phyloP scores from a whole-genome alignment of 2,113 vertebrate genomes.

The Elaphurus davidianus region DNA sequence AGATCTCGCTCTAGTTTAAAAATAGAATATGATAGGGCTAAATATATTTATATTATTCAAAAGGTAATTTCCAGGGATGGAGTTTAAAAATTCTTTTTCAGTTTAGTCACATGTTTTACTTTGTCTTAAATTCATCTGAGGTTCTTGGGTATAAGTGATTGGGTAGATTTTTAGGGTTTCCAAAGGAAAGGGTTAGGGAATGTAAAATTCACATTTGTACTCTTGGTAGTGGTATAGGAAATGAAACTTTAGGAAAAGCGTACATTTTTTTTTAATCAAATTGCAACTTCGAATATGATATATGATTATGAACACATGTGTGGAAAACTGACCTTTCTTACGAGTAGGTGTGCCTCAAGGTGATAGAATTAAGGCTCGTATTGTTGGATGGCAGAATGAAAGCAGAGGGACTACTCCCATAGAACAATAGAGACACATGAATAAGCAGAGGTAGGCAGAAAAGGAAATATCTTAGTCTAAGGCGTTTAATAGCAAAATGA shows the following conservation, averaged over 20 bases:
- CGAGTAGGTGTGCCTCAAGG: neutral
- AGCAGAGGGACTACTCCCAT: neutral
- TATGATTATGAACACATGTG: neutral
- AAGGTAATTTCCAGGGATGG: neutral
- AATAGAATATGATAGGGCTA: neutral
- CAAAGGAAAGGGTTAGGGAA: neutral
- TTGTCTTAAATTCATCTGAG: neutral
- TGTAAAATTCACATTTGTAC: constrained; percentile 1
- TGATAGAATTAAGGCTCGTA: neutral
- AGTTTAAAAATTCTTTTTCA: neutral
- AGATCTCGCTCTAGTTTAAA: constrained; percentile 21
- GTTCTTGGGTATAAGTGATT: neutral
- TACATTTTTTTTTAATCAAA: neutral
- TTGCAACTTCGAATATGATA: neutral
- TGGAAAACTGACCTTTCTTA: neutral
- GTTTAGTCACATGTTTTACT: neutral
- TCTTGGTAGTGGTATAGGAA: neutral
- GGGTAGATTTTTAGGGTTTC: neutral
- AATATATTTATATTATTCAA: neutral
- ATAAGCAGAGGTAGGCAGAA: neutral
- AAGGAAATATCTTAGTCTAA: neutral
- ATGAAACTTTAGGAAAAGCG: neutral
- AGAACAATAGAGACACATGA: neutral
- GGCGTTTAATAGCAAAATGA: constrained; percentile 32
- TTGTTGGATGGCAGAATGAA: neutral